These are phyloP conservation scores for Orthosia gracilis DNA, from an alignment of 2,888 invertebrate genomes.

Conservation along the genomic window DNA sequence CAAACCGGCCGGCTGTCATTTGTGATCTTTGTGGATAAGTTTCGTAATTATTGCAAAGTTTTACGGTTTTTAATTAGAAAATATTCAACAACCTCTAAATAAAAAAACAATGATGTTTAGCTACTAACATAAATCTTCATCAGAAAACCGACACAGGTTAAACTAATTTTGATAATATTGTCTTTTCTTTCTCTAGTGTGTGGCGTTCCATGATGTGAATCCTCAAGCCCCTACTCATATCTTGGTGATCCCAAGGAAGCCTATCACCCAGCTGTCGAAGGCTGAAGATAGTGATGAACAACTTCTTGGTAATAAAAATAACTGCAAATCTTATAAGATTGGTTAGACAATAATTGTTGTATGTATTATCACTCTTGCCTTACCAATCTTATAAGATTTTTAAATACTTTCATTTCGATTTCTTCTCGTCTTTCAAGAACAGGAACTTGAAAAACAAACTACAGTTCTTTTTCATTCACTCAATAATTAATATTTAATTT, in stretches of 20 bases:
- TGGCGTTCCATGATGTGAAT: slow-evolving; percentile 97
- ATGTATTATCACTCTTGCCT: too few species aligned
- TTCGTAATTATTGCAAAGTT: not conserved
- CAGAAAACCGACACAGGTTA: slow-evolving; percentile 7
- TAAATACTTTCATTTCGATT: not conserved
- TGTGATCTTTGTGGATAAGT: slow-evolving; percentile 44
- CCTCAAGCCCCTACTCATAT: slow-evolving; percentile 99
- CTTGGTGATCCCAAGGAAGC: slow-evolving; percentile 98
- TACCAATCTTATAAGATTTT: not conserved
- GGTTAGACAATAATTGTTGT: too few species aligned
- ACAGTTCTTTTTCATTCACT: too few species aligned
- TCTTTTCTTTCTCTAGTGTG: slow-evolving; percentile 92
- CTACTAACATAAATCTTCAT: too few species aligned
- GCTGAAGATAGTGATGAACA: slow-evolving; percentile 94
- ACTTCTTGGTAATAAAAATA: slow-evolving; percentile 88
- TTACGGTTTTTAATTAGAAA: not conserved
- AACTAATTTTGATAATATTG: not conserved
- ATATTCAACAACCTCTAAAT: not conserved
- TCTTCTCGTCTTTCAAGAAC: not conserved
- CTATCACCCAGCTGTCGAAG: slow-evolving; percentile 95
- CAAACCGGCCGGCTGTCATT: slow-evolving; percentile 15
- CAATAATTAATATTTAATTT: too few species aligned
- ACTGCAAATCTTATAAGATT: too few species aligned
- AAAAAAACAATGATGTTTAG: not conserved
- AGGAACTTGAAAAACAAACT: too few species aligned